Conservation (phyloP, 2,797 vertebrate species). For the Sylvilagus floridanus region DNA sequence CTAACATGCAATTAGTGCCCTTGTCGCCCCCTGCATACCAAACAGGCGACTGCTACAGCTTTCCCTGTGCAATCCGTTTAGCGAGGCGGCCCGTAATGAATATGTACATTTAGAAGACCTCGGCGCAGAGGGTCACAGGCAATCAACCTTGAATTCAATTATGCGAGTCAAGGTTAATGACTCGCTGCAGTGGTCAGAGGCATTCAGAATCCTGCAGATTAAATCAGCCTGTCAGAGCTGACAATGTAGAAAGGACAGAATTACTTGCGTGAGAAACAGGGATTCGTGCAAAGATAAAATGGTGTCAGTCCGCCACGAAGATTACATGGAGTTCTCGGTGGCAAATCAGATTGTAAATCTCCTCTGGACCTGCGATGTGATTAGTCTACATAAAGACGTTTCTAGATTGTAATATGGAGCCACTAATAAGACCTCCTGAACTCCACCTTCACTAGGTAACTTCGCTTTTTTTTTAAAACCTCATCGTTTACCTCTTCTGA, state of each 20-base stretch:
- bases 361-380: slow-evolving; percentile 89
- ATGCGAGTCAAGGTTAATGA: slow-evolving; percentile 99
- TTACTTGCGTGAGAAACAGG: slow-evolving; percentile 88
- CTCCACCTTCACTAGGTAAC: slow-evolving; percentile 86
- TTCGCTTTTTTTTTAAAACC: slow-evolving; percentile 63
- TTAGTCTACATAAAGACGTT: slow-evolving; percentile 94
- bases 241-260: slow-evolving; percentile 90
- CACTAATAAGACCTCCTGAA: slow-evolving; percentile 94
- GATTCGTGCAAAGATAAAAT: slow-evolving; percentile 89
- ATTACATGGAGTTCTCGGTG: slow-evolving; percentile 92
- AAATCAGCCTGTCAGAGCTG: slow-evolving; percentile 96
- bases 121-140: slow-evolving; percentile 96
- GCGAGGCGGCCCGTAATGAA: slow-evolving; percentile 94
- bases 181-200: slow-evolving; percentile 98
- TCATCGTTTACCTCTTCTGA: slow-evolving; percentile 74
- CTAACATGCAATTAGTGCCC: slow-evolving; percentile 99
- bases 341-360: slow-evolving; percentile 94
- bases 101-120: slow-evolving; percentile 99
- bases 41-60: slow-evolving; percentile 96
- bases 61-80: slow-evolving; percentile 99
- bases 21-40: slow-evolving; percentile 92
- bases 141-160: slow-evolving; percentile 99
- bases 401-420: slow-evolving; percentile 94
- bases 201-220: slow-evolving; percentile 95
- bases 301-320: slow-evolving; percentile 91